Percentiles rank a stretch among this genome's conserved stretches.
phyloP scores from a whole-genome alignment of 2,113 vertebrate genomes.

The Indicator indicator region DNA sequence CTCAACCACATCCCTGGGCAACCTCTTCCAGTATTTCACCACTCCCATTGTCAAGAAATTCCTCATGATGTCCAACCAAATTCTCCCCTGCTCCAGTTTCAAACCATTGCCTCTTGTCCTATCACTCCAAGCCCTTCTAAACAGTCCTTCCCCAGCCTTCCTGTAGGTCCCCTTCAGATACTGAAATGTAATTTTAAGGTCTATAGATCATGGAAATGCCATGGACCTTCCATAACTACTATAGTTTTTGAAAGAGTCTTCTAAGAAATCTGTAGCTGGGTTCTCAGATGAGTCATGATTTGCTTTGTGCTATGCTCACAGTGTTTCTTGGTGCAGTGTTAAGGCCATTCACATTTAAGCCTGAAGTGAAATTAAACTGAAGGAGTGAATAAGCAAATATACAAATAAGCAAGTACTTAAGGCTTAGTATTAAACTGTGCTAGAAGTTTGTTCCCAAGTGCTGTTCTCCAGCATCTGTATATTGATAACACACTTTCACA shows the following conservation, averaged over 20 bases:
- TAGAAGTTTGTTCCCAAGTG: neutral
- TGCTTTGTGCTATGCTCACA: neutral
- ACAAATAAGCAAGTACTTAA: neutral
- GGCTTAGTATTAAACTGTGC: neutral
- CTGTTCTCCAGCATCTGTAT: neutral
- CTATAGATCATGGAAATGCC: neutral
- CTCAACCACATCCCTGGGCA: no score
- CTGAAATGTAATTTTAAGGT: no score
- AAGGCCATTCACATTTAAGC: neutral
- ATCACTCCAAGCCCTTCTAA: no score
- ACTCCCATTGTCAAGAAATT: no score
- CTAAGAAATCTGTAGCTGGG: neutral
- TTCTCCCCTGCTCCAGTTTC: no score
- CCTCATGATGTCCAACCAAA: no score
- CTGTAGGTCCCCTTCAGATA: no score
- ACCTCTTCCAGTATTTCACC: no score
- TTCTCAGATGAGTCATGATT: neutral
- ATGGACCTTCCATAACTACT: neutral
- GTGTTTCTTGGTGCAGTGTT: neutral
- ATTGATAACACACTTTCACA: rapidly evolving
- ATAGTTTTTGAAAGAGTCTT: neutral
- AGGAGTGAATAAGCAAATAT: neutral
- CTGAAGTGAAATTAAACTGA: neutral
- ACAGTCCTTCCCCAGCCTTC: no score
- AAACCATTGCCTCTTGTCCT: no score